Evolutionary conservation across 2,113 vertebrate genomes (phyloP), one percentile per base, ranked within the genome.

Genomic region (Sylvilagus bachmani): DNA sequence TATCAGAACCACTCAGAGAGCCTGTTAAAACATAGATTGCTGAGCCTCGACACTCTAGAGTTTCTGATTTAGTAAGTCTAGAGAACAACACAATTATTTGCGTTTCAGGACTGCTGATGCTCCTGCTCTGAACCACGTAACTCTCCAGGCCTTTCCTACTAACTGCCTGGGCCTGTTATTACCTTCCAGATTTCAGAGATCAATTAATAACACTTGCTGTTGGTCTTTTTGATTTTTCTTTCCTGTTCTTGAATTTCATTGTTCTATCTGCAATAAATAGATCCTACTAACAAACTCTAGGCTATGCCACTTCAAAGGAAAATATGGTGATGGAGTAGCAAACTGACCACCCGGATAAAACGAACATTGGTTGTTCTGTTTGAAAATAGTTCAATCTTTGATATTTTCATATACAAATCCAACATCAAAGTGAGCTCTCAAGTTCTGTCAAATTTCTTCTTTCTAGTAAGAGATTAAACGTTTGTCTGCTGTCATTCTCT

Each of bases 351-450:
- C 0, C 31, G 71, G 90, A 86, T 97, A 90, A 97, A 98, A 98
- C 96, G 97, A 92, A 70, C 95, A 92, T 64, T 95, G 96, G 94
- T 95, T 97, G 92, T 96, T 74, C 89, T 96, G 96, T 97, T 97
- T 98, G 98, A 97, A 98, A 97, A 97, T 71, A 93, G 88, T 97
- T 3, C 80, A 91, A 83, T 97, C 98, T 98, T 98, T 97, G 95
- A 98, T 98, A 98, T 97, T 97, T 96, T 98, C 27, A n/a, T 97
- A 96, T 97, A 97, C 97, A 97, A 97, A 97, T 96, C 96, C 96
- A 95, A 97, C 97, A 98, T 98, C 98, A 98, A 98, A 98, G 98
- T 86, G 31, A 96, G 96, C 90, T 96, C 95, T 90, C 97, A 97
- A 86, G 97, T 96, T 97, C 97, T 98, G 96, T 98, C 98, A 97